Evolutionary conservation across 2,113 vertebrate genomes (phyloP).

Genomic region (Manacus vitellinus): DNA sequence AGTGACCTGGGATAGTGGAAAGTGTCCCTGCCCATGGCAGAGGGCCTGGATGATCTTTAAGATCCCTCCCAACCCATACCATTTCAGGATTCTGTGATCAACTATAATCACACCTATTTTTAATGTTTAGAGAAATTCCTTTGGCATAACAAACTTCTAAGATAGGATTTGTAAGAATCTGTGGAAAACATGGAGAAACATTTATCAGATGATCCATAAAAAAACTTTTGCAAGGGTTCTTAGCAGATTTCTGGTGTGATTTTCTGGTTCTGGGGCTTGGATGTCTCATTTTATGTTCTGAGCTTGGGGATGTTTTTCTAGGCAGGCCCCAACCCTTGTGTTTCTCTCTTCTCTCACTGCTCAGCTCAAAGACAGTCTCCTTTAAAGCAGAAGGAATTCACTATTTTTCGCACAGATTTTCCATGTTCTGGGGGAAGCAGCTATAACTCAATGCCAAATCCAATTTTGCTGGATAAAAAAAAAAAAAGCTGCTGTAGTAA

Average conservation of each 20-base stretch:
- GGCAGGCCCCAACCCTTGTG: background rate
- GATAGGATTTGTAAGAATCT: background rate
- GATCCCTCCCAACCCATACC: background rate
- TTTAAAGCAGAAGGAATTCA: background rate
- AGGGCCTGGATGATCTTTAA: too few relatives aligned
- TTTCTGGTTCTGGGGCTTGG: background rate
- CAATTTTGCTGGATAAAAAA: background rate
- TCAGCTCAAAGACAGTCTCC: background rate
- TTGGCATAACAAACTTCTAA: too few relatives aligned
- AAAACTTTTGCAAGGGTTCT: background rate
- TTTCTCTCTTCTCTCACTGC: background rate
- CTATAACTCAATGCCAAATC: background rate
- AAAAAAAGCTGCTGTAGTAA: background rate
- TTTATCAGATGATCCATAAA: background rate
- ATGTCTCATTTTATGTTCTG: background rate
- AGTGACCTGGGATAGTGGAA: background rate
- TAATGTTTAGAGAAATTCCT: background rate
- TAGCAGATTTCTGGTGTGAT: background rate
- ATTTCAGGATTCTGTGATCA: background rate
- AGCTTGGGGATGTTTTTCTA: background rate
- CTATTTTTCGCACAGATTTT: background rate
- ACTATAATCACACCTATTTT: background rate
- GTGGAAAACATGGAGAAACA: fast-evolving
- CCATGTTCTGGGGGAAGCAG: background rate
- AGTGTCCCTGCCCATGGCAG: background rate